These are phyloP conservation scores for Amia ocellicauda DNA, from an alignment of 2,113 vertebrate species.

Conservation along the genomic window DNA sequence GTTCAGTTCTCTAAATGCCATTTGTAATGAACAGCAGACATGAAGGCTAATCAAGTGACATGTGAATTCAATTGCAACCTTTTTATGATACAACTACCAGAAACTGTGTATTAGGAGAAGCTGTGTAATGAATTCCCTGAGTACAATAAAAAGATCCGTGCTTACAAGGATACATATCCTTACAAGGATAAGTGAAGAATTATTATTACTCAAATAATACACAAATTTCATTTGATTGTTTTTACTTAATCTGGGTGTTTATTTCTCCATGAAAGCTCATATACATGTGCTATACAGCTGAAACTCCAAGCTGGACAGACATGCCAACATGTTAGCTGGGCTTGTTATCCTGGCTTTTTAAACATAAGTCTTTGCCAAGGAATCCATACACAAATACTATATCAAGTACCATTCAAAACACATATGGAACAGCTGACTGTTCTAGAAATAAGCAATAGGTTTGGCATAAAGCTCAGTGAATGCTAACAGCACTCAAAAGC, in stretches of 20 bases:
- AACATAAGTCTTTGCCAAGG: conserved; percentile 28
- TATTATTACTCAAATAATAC: conserved; percentile 13
- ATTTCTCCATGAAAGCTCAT: too few species aligned
- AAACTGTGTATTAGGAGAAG: conserved; percentile 1
- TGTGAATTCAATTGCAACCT: conserved; percentile 29
- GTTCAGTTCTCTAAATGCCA: conserved; percentile 76
- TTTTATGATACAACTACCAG: background rate
- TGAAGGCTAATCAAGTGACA: conserved; percentile 68
- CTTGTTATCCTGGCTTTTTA: conserved; percentile 30
- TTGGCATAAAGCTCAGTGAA: conserved; percentile 38
- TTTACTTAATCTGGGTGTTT: too few species aligned
- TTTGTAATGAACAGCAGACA: conserved; percentile 70
- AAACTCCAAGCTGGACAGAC: conserved; percentile 21
- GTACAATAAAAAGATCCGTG: conserved; percentile 4
- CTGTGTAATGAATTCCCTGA: background rate
- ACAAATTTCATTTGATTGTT: background rate
- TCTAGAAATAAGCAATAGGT: conserved; percentile 35
- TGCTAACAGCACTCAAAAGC: conserved; percentile 41
- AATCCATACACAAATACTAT: conserved; percentile 34
- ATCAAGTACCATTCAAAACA: conserved; percentile 45
- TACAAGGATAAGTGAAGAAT: conserved; percentile 3
- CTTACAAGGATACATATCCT: conserved; percentile 3
- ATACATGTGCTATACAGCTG: conserved; percentile 1
- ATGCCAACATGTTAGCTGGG: conserved; percentile 33
- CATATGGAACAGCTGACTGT: conserved; percentile 45